These are phyloP conservation scores for Peromyscus aztecus DNA, from an alignment of 2,797 vertebrate genomes.

Conservation along the genomic window DNA sequence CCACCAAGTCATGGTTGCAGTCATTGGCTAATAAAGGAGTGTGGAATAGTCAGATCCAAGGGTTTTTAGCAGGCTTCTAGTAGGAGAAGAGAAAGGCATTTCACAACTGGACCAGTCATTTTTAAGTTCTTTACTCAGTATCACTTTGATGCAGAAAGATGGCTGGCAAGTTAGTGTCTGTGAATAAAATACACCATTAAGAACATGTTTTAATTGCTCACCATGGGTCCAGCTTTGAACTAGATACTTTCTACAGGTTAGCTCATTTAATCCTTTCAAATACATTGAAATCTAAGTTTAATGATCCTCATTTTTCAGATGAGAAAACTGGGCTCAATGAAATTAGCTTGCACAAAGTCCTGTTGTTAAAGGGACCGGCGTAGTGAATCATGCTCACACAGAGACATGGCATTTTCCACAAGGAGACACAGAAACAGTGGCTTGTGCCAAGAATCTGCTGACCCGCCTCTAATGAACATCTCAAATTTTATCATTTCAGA, in stretches of 20 bases:
- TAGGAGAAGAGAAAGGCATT: slow-evolving; percentile 8
- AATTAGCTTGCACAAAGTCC: slow-evolving; percentile 11
- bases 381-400: neutral
- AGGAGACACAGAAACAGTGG: neutral
- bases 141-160: slow-evolving; percentile 29
- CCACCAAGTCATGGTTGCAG: neutral
- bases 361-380: neutral
- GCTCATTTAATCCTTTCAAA: slow-evolving; percentile 53
- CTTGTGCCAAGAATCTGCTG: neutral
- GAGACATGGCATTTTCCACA: neutral
- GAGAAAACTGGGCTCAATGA: neutral
- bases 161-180: neutral
- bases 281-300: neutral
- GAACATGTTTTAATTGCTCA: slow-evolving; percentile 15
- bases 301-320: slow-evolving; percentile 51
- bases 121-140: neutral
- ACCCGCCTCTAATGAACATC: neutral
- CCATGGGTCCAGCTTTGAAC: slow-evolving; percentile 4
- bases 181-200: slow-evolving; percentile 21
- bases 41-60: neutral
- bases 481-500: slow-evolving; percentile 32
- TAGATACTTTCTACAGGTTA: slow-evolving; percentile 23
- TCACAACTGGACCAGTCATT: neutral
- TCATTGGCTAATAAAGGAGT: neutral
- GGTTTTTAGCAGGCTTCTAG: neutral